Percentiles rank a stretch among this genome's conserved stretches.
phyloP scores from a whole-genome alignment of 2,888 invertebrate genomes.

The Ommatoiulus sabulosus region DNA sequence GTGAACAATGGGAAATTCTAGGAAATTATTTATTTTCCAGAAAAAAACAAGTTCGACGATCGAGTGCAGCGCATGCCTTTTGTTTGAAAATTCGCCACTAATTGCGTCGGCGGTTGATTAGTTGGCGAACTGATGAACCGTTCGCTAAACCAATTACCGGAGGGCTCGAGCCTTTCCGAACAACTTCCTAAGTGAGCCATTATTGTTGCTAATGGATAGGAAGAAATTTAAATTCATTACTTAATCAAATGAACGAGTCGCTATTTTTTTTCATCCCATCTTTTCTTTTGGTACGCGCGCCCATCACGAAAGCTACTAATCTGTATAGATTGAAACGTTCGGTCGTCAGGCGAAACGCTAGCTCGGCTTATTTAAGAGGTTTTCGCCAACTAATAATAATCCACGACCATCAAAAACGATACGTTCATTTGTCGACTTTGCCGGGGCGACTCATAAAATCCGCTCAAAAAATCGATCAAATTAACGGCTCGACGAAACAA shows the following conservation, averaged over 20 bases:
- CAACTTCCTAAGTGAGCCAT: slow-evolving; percentile 27
- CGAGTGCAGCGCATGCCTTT: background rate
- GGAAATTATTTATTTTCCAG: background rate
- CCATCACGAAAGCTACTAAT: background rate
- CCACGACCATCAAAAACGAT: background rate
- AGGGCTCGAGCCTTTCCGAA: slow-evolving; percentile 7
- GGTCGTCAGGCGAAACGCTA: background rate
- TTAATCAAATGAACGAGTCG: slow-evolving; percentile 16
- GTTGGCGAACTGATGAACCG: slow-evolving; percentile 9
- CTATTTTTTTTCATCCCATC: background rate
- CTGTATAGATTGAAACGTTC: slow-evolving; percentile 2
- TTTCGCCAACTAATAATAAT: background rate
- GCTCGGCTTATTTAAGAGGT: background rate
- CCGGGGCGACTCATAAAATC: background rate
- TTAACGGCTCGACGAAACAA: background rate
- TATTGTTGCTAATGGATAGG: slow-evolving; percentile 22
- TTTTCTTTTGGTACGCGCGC: background rate
- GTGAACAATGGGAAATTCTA: background rate
- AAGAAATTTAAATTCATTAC: slow-evolving; percentile 34
- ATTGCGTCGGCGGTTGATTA: slow-evolving; percentile 34
- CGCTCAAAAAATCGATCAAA: background rate
- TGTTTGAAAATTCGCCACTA: slow-evolving; percentile 23
- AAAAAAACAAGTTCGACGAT: background rate
- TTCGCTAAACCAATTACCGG: background rate
- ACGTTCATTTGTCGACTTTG: background rate